These are phyloP conservation scores for Dendrolimus kikuchii DNA, from an alignment of 1,140 invertebrate genomes.

Conservation along the genomic window DNA sequence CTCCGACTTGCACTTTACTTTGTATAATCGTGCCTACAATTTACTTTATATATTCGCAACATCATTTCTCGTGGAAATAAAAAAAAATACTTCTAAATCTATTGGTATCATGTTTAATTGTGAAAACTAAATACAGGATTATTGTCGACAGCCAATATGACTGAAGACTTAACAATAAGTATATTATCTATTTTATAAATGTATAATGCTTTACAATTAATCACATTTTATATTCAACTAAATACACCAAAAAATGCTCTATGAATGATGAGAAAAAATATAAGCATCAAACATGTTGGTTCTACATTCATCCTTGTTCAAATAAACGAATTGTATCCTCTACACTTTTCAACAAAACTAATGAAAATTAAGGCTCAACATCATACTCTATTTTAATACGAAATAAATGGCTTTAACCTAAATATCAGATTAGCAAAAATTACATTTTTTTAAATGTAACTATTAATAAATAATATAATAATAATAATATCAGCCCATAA, in stretches of 20 bases:
- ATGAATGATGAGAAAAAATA: conserved; percentile 17
- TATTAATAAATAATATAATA: too few species aligned
- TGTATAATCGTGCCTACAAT: too few species aligned
- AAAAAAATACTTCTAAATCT: conserved; percentile 16
- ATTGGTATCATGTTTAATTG: conserved; percentile 47
- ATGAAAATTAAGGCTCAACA: too few species aligned
- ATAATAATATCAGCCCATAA: too few species aligned
- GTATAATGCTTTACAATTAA: conserved; percentile 2
- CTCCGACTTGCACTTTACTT: too few species aligned
- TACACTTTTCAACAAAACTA: too few species aligned
- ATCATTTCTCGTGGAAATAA: background rate
- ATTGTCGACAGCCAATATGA: conserved; percentile 35
- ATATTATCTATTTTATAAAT: conserved; percentile 18
- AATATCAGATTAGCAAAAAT: too few species aligned
- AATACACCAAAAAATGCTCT: conserved; percentile 27
- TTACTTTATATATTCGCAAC: too few species aligned
- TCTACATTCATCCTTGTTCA: background rate
- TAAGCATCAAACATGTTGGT: background rate
- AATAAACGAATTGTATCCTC: too few species aligned
- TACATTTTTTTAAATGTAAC: too few species aligned
- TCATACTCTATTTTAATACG: too few species aligned
- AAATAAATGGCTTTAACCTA: too few species aligned
- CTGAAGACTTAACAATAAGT: conserved; percentile 19
- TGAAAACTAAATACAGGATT: conserved; percentile 43
- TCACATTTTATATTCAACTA: conserved; percentile 28